Conservation (phyloP, 2,113 vertebrate genomes). For the Chauna torquata region DNA sequence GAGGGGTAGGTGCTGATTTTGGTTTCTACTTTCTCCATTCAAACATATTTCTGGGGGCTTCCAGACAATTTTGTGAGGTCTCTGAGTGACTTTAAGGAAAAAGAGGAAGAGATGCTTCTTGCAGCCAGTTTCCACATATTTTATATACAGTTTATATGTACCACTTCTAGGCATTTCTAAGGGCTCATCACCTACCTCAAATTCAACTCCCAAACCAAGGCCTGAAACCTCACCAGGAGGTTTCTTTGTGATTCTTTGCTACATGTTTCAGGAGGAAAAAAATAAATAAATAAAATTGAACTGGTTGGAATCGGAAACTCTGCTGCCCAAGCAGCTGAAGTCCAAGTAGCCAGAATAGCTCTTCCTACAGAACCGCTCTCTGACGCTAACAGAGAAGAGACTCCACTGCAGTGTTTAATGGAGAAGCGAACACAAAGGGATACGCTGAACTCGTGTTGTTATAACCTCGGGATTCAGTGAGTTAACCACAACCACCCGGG, state of each 20-base stretch:
- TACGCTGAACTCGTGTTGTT: not conserved
- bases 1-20: not conserved
- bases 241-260: not conserved
- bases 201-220: not conserved
- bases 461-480: constrained; percentile 6
- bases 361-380: not conserved
- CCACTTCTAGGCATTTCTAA: not conserved
- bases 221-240: not conserved
- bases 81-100: not conserved
- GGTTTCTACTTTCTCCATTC: not conserved
- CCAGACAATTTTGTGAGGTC: not conserved
- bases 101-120: not conserved
- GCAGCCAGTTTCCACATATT: not conserved
- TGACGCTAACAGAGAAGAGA: not conserved
- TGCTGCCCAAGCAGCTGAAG: not conserved
- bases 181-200: not conserved
- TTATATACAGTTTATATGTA: not conserved
- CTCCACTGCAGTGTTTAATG: fast-evolving
- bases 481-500: constrained; percentile 17
- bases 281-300: not conserved
- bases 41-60: not conserved
- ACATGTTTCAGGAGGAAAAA: not conserved
- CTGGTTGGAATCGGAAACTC: not conserved
- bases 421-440: constrained; percentile 26
- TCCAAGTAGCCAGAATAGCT: not conserved